These are phyloP conservation scores for Zosterops lateralis DNA, from an alignment of 2,113 vertebrate species.

Conservation along the genomic window DNA sequence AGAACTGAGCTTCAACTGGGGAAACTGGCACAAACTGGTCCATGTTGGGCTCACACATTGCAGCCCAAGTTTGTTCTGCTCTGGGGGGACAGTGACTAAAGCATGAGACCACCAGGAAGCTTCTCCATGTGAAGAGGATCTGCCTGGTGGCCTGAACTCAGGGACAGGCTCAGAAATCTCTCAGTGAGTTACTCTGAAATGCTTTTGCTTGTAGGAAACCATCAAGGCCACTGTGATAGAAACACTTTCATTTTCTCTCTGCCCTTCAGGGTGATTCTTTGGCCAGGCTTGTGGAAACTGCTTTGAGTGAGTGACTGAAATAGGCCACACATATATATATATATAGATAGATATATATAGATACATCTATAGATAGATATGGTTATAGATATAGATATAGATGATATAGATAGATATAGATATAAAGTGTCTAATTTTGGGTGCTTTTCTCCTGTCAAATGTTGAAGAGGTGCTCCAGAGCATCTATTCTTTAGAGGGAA, in stretches of 20 bases:
- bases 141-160: neutral
- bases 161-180: neutral
- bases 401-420: neutral
- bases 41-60: accelerated
- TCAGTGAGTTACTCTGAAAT: neutral
- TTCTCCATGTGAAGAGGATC: neutral
- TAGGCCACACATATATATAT: neutral
- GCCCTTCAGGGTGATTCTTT: neutral
- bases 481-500: neutral
- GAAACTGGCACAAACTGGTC: neutral
- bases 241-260: neutral
- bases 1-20: neutral
- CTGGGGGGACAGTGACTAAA: accelerated
- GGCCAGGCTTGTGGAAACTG: neutral
- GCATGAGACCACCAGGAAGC: neutral
- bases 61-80: neutral
- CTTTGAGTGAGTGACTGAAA: neutral
- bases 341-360: no score
- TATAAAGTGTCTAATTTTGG: neutral
- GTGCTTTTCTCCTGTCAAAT: neutral
- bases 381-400: accelerated
- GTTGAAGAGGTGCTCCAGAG: neutral
- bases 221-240: neutral
- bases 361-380: neutral
- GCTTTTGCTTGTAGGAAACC: neutral